Base-by-base conservation (phyloP, 2,888 invertebrate species). In the Galerucella nymphaeae region DNA sequence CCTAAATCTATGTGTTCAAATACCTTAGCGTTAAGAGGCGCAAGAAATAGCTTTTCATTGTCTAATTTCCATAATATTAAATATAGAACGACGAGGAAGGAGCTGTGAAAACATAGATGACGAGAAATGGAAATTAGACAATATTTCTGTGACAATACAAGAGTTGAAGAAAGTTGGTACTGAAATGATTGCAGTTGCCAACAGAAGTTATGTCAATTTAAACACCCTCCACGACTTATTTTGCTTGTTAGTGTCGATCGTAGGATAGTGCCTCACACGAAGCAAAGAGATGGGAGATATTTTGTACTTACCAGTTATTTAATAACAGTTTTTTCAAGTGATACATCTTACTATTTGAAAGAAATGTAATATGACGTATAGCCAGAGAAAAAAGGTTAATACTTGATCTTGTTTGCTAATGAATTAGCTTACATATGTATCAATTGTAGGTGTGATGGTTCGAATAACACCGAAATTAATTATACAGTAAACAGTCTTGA, bases 131-230 rank as follows among this genome's bases (percentile, higher is more conserved):
- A 59, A 59, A 59, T 30, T 59, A 18, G 71, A 61, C 69, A 69
- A 74, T 66, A 62, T 55, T 69, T 58, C 42, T 41, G 42, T 42
- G 61, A 38, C 48, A 75, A 72, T 62, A 23, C 38, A 16, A 9
- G 20, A 23, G 62, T 69, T 62, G 14, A 30, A 18, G 48, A 75
- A 74, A 67, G 2, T 75, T 71, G 70, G 75, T 64, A 68, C 59
- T 58, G 64, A 70, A 71, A 74, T 80, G n/a, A 80, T 82, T 81
- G 79, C 78, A 78, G 77, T 77, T 79, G 78, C 76, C 80, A 78
- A 80, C 77, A 77, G 73, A 78, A 81, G 81, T 82, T 82, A 80
- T 77, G 81, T 82, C 81, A 82, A 82, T 83, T 82, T 82, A 81
- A 78, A 75, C 81, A 80, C 79, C 65, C 65, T 38, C 65, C 38